phyloP scores from a whole-genome alignment of 1,140 invertebrate species.

The Idris sp. region DNA sequence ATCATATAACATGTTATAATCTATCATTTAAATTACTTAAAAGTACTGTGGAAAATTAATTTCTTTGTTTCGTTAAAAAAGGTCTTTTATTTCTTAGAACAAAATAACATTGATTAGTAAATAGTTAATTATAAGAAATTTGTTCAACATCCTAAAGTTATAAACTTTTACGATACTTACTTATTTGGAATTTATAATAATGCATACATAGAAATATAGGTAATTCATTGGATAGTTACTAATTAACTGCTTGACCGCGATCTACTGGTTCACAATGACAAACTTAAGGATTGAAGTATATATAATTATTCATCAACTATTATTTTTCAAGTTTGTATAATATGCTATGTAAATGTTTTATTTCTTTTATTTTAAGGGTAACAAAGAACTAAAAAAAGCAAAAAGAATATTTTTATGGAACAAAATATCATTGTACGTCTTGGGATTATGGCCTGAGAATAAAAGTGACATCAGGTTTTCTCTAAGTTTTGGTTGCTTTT shows the following conservation, averaged over 20 bases:
- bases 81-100: too few relatives aligned
- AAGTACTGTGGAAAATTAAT: too few relatives aligned
- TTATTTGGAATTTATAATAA: constrained; percentile 2
- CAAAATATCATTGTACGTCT: constrained; percentile 48
- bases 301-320: constrained; percentile 22
- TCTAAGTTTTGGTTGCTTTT: constrained; percentile 65
- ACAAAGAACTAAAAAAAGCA: constrained; percentile 62
- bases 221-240: constrained; percentile 1
- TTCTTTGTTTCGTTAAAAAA: too few relatives aligned
- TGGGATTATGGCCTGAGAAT: constrained; percentile 69
- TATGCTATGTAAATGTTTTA: constrained; percentile 5
- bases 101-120: too few relatives aligned
- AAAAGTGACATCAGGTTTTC: constrained; percentile 59
- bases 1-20: too few relatives aligned
- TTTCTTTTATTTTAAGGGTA: constrained; percentile 48
- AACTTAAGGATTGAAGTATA: constrained; percentile 11
- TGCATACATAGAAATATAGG: neutral
- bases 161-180: constrained; percentile 1
- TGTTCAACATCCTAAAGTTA: too few relatives aligned
- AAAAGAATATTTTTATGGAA: constrained; percentile 66
- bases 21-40: too few relatives aligned
- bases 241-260: constrained; percentile 7
- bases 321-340: neutral
- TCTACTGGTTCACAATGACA: constrained; percentile 3
- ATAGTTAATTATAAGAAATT: too few relatives aligned